Evolutionary conservation across 2,888 invertebrate species (phyloP), one percentile per base, ranked within the genome.

Genomic region (Drosophila putrida): DNA sequence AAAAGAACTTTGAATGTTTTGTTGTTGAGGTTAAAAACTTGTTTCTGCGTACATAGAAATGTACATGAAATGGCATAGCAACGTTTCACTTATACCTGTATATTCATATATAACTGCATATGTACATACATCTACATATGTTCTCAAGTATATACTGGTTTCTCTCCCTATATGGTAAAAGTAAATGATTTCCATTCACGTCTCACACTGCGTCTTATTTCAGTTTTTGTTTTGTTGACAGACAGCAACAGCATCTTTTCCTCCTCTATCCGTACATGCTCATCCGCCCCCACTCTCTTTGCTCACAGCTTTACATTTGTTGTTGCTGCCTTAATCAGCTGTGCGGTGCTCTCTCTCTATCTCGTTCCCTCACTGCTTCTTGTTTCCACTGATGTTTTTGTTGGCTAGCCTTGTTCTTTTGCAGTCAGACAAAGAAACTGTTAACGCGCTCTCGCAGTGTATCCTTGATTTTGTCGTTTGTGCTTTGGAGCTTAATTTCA

Each of bases 181-280:
- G 77, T 75, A 78, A 82, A 82, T 82, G 75, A 73, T 84, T 84
- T 84, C 62, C 78, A 82, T 85, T 82, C 67, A 78, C 73, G 78
- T 82, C 79, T 68, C 67, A 64, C 67, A 64, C 63, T 75, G 75
- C 67, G 71, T 84, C 57, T 70, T 57, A 61, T 75, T 78, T 72
- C 49, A 63, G 39, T 66, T 53, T 64, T 71, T 69, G 38, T 72
- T 69, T 69, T 73, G 71, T 78, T 80, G 67, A 71, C 79, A 76
- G 73, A 50, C 69, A 54, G 43, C 35, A 51, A 44, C 31, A 57
- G 25, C 47, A 57, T 15, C 44, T 44, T 25, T 43, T 11, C 39
- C 57, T 35, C 53, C 61, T 15, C 35, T 39, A 25, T 27, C 38
- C 47, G 1, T 33, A 38, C 44, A 58, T 31, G 28, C 36, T 43